Base-by-base conservation (phyloP, 53 echinoderm and acorn worm species). In the Stichopus horrens region DNA sequence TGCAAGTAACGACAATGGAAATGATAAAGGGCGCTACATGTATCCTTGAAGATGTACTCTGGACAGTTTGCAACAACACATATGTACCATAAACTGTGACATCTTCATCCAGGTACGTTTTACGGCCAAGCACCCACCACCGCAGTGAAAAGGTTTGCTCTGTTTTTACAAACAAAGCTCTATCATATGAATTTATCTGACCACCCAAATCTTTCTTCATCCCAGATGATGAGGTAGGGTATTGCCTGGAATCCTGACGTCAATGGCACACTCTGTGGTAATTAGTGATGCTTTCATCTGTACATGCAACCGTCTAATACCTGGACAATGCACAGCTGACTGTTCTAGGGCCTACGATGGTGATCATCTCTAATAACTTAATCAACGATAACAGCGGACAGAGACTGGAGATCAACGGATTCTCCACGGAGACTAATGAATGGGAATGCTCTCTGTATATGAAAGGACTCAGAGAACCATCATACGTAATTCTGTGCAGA, bases 181-280 rank as follows among this genome's bases (percentile, higher is more conserved):
- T 37, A 1, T 37, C 37, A 37, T 37, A 37, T 37, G 63, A 8
- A 16, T 16, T 16, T 63, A 63, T 63, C 63, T 16, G 16, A 63
- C 16, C 16, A 63, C 5, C 10, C 63, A 10, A 16, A 63, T 13
- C 63, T 16, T 63, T 63, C 16, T 10, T 63, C 63, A 63, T 13
- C 63, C 37, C 37, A 37, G 10, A 13, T 63, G 37, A 37, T 37
- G 37, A n/a, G n/a, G 60, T 13, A 60, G 13, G 63, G 16, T 4
- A 13, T 63, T 63, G 63, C 63, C 16, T 63, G 16, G 11, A 63
- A 63, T 63, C 0, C 8, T 79, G 79, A 79, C 79, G 79, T 79
- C 79, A 79, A 19, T 53, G 7, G 16, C 79, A 79, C 79, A 79
- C 79, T n/a, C 54, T 55, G 52, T 7, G 54, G 52, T 79, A 79